Percentiles rank a stretch among this genome's conserved stretches.
Conservation (phyloP, 1,140 invertebrate genomes). For the Branchinecta lynchi region DNA sequence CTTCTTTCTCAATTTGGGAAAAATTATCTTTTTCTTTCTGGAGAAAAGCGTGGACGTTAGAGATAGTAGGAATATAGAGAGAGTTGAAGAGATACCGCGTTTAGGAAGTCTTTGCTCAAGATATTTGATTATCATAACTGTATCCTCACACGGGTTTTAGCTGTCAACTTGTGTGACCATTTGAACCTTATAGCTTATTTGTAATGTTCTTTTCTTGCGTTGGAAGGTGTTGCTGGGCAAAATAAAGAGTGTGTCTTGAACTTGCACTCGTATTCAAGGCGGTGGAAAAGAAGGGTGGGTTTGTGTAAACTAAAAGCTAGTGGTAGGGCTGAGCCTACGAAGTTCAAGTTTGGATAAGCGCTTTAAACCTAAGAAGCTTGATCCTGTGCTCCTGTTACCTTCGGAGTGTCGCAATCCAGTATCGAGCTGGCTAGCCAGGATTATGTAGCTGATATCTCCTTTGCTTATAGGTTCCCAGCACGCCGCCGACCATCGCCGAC, state of each 20-base stretch:
- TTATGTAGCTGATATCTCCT: neutral
- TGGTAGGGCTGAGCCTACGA: no score
- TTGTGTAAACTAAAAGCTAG: no score
- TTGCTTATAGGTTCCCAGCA: slow-evolving; percentile 30
- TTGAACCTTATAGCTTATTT: slow-evolving; percentile 6
- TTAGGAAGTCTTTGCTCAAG: no score
- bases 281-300: no score
- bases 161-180: slow-evolving; percentile 3
- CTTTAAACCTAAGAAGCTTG: neutral
- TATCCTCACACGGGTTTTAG: no score
- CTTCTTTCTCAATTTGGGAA: no score
- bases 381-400: neutral
- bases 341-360: neutral
- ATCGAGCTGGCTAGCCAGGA: neutral
- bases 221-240: neutral
- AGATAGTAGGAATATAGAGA: no score
- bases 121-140: no score
- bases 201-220: neutral
- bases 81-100: no score
- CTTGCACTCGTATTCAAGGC: no score
- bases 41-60: no score
- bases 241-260: neutral
- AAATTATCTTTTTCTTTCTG: no score
- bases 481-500: slow-evolving; percentile 24
- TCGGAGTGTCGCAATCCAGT: neutral